Evolutionary conservation across 2,888 invertebrate species (phyloP).

Genomic region (Salpingus planirostris): DNA sequence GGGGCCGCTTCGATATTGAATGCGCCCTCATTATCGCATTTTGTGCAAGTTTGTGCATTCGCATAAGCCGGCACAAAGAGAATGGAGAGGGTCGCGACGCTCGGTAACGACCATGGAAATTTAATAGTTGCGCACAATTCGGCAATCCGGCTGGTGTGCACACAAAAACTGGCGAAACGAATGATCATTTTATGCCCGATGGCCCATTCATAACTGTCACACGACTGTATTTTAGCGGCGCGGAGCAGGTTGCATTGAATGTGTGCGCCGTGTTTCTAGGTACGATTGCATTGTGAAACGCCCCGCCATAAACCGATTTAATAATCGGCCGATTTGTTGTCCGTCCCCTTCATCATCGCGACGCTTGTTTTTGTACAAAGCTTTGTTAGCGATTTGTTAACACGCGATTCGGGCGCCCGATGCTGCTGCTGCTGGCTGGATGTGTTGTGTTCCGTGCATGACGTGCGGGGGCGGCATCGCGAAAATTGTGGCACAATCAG

Average conservation of each 20-base stretch:
- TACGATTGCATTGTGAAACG: constrained; percentile 27
- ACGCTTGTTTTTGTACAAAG: constrained; percentile 35
- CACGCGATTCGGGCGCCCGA: constrained; percentile 19
- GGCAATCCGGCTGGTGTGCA: constrained; percentile 26
- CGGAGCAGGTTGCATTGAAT: too few relatives aligned
- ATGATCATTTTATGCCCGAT: constrained; percentile 36
- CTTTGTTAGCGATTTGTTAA: constrained; percentile 32
- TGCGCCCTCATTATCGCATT: constrained; percentile 23
- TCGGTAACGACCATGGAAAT: constrained; percentile 34
- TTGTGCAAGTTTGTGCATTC: constrained; percentile 1
- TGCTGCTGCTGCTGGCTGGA: too few relatives aligned
- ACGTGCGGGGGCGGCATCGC: not conserved
- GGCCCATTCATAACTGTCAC: constrained; percentile 16
- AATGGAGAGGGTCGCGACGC: constrained; percentile 21
- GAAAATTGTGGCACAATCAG: not conserved
- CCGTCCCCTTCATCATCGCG: constrained; percentile 32
- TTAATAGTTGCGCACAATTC: constrained; percentile 35
- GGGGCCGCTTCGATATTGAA: too few relatives aligned
- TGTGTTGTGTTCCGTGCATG: too few relatives aligned
- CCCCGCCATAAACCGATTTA: constrained; percentile 33
- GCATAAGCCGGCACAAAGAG: too few relatives aligned
- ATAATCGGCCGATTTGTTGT: constrained; percentile 35
- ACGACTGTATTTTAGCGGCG: constrained; percentile 21
- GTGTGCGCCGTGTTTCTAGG: too few relatives aligned
- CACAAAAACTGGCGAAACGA: constrained; percentile 32